Conservation (phyloP, 1,140 invertebrate species). For the Cotesia typhae region DNA sequence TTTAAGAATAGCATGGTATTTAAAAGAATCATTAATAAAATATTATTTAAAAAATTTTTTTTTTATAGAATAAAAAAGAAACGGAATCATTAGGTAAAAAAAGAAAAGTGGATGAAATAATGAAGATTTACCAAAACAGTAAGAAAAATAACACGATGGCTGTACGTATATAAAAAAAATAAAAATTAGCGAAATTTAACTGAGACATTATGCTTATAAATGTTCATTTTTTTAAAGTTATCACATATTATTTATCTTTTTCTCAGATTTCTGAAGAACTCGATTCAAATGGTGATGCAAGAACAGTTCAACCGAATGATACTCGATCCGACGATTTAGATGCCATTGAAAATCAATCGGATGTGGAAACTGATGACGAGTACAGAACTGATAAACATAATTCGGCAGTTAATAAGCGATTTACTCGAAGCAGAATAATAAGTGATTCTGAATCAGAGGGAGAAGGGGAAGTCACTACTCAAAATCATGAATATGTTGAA, state of each 20-base stretch:
- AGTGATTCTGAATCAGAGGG: neutral
- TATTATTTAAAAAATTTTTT: no score
- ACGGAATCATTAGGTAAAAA: no score
- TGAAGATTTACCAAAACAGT: no score
- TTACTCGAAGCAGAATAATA: neutral
- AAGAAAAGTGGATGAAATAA: no score
- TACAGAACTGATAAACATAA: neutral
- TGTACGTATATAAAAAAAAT: no score
- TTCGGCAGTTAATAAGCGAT: neutral
- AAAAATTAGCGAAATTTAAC: no score
- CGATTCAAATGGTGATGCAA: neutral
- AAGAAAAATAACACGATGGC: no score
- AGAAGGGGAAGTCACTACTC: neutral
- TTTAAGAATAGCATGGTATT: no score
- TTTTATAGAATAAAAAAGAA: no score
- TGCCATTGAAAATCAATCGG: neutral
- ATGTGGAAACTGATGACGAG: neutral
- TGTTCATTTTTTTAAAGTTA: neutral
- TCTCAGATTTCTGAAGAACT: neutral
- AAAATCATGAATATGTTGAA: neutral
- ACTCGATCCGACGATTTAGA: neutral
- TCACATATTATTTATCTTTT: slow-evolving; percentile 12
- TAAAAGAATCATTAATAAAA: no score
- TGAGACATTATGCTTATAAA: no score
- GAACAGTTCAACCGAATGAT: neutral